phyloP scores from a whole-genome alignment of 2,888 invertebrate genomes.

The Hyppa rectilinea region DNA sequence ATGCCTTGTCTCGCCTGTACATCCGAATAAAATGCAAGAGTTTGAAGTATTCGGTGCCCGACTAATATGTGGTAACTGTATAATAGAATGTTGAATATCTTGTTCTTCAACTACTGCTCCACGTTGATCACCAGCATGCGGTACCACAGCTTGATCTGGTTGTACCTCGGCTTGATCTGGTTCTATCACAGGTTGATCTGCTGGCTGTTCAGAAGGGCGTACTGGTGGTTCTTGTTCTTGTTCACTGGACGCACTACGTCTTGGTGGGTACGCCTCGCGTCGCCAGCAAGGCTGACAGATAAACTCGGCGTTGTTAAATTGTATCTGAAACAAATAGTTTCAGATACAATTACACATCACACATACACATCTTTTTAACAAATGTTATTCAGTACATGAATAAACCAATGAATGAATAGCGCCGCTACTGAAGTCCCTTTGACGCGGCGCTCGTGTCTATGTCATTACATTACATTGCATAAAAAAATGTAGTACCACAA shows the following conservation, averaged over 20 bases:
- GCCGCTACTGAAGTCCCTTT: not conserved
- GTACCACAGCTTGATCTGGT: constrained; percentile 2
- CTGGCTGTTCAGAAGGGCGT: not conserved
- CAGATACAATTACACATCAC: too few species aligned
- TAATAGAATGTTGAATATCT: not conserved
- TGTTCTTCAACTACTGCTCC: not conserved
- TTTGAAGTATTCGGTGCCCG: constrained; percentile 8
- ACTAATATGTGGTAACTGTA: not conserved
- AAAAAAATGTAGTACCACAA: not conserved
- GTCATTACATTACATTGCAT: not conserved
- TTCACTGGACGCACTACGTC: constrained; percentile 13
- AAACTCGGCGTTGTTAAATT: constrained; percentile 7
- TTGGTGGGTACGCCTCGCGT: constrained; percentile 19
- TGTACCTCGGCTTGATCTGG: not conserved
- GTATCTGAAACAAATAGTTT: not conserved
- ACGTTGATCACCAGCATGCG: constrained; percentile 7
- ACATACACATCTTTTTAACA: not conserved
- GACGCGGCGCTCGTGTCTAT: not conserved
- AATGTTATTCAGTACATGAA: constrained; percentile 1
- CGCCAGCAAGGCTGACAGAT: constrained; percentile 15
- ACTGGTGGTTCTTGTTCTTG: constrained; percentile 15
- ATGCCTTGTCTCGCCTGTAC: constrained; percentile 9
- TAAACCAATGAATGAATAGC: too few species aligned
- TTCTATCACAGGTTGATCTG: not conserved
- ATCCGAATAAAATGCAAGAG: constrained; percentile 12